These are phyloP conservation scores for Pitta sordida DNA, from an alignment of 2,113 vertebrate species.

Conservation along the genomic window DNA sequence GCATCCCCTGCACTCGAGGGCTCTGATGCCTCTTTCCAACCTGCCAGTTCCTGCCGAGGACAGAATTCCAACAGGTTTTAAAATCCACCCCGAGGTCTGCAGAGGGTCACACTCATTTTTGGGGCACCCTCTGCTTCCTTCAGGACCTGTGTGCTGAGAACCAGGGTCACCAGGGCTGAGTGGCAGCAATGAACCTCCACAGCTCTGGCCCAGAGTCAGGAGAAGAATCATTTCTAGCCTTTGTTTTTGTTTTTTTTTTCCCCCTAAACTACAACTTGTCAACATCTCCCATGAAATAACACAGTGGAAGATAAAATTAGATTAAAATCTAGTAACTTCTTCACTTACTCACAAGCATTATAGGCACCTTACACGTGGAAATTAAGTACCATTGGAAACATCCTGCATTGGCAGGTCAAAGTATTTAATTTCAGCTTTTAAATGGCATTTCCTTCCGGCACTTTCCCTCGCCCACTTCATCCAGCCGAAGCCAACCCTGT, in stretches of 20 bases:
- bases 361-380: neutral
- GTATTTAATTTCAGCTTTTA: constrained; percentile 50
- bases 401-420: constrained; percentile 29
- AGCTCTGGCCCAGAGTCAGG: neutral
- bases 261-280: neutral
- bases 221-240: neutral
- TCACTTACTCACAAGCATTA: neutral
- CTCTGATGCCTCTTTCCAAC: neutral
- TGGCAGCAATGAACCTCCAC: neutral
- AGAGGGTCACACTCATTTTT: neutral
- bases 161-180: neutral
- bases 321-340: neutral
- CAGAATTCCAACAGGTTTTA: neutral
- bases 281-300: neutral
- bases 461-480: neutral
- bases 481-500: neutral
- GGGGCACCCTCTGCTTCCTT: neutral
- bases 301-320: neutral
- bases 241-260: neutral
- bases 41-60: neutral
- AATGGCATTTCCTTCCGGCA: constrained; percentile 2
- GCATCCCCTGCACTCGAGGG: neutral
- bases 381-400: constrained; percentile 28
- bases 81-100: neutral
- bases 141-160: neutral